Base-by-base conservation (phyloP, 2,113 vertebrate genomes). In the Mobula birostris region DNA sequence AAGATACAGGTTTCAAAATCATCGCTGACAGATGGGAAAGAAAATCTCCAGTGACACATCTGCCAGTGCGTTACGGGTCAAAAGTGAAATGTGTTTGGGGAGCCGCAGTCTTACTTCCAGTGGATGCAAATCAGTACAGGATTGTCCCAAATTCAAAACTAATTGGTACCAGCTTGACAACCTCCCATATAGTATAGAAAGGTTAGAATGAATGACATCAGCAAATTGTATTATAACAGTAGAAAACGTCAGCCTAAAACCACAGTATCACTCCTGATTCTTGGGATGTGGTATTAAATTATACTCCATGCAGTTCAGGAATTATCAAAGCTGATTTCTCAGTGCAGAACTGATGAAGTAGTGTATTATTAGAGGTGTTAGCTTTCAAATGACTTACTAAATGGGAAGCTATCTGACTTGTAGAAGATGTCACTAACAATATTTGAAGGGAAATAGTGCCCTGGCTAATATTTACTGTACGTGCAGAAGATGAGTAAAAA, bases 131-230 rank as follows among this genome's bases (percentile, higher is more conserved):
- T 92, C 88, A 92, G 88, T 17, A 40, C n/a, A 70, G 48, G 70
- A 92, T 63, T 70, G 32, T 63, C 83, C 88, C 66, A 92, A 92
- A 92, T 92, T 40, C n/a, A 21, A 63, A n/a, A 72, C 66, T 68
- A 92, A 92, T 92, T 92, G 88, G 63, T 63, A 70, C 32, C 36
- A 92, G 32, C 66, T 92, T 70, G 12, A 63, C 88, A 92, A 0
- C 32, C 19, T 92, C 36, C 63, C 36, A 70, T 36, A 70, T 36
- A 19, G 32, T 3, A 32, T 92, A 40, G 66, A 70, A 91, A 91
- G 88, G 61, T 91, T 70, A 17, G 66, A 70, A 40, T 3, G 9
- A 66, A 36, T 92, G 32, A 92, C 24, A 58, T 27, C n/a, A 92
- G 11, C 32, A 70, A 19, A 36, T 40, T 15, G 66, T 21, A 92